Base-by-base conservation (phyloP, 2,888 invertebrate genomes). In the Catonia carolina region DNA sequence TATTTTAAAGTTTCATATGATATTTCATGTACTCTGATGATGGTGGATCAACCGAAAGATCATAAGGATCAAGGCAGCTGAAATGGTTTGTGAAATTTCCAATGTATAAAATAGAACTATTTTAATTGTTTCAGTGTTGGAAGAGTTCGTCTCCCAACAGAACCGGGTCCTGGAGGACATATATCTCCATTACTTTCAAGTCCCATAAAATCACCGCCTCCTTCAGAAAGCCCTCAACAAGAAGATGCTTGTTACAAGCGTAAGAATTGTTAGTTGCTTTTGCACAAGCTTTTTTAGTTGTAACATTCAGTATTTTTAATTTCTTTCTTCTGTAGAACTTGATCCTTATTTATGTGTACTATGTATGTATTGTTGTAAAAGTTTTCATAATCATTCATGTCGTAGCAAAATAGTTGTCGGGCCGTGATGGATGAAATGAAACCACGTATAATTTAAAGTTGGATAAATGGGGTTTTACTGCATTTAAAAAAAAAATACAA, bases 141-240 rank as follows among this genome's bases (percentile, higher is more conserved):
- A 53, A 71, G 76, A 64, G 72, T 72, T 45, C 73, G 82, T 60
- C 70, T 82, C 63, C 78, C 80, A 27, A 81, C 82, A 2, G 82
- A 81, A 68, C 77, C 81, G 15, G 80, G 79, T 47, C 77, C 80
- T 35, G 77, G 71, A 18, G 75, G 74, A 33, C 73, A 73, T 59
- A 70, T 70, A 37, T 76, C 77, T 63, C 75, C 77, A 8, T 66
- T 76, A 18, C 67, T 74, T 53, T 74, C 75, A 39, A 81, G 81
- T 70, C 81, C 82, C 36, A 72, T 80, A 22, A 81, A 80, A 67
- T 81, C 81, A 27, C 81, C 81, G 37, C 81, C 80, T 4, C 78
- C 76, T 56, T 18, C 56, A 8, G 53, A 36, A n/a, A 47, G 37
- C 8, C 50, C 49, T 8, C 50, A 36, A 2, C 31, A 23, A 20